These are phyloP conservation scores for Aptenodytes patagonicus DNA, from an alignment of 2,113 vertebrate species.

Conservation along the genomic window DNA sequence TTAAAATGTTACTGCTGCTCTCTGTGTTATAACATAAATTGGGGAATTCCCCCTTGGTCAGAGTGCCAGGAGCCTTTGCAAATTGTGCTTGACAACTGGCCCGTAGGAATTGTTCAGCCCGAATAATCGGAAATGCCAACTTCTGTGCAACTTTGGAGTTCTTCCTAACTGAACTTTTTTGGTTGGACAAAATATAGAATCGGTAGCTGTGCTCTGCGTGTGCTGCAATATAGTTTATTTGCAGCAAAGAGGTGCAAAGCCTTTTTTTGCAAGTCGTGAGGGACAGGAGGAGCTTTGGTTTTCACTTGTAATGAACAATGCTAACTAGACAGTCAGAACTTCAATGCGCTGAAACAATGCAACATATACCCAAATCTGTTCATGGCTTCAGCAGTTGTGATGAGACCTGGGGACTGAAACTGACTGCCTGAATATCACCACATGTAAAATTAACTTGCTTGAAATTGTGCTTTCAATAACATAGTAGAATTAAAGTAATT, in stretches of 20 bases:
- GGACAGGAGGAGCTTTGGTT: neutral
- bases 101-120: neutral
- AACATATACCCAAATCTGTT: neutral
- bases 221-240: neutral
- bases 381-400: neutral
- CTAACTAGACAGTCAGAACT: neutral
- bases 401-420: neutral
- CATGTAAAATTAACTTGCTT: neutral
- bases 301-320: neutral
- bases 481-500: constrained; percentile 12
- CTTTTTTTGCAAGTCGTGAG: neutral
- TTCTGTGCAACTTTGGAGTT: neutral
- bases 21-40: neutral
- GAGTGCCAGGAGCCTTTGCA: neutral
- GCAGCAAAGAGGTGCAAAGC: neutral
- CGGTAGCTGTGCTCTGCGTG: neutral
- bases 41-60: neutral
- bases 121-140: neutral
- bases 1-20: constrained; percentile 40
- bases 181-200: neutral
- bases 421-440: neutral
- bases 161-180: neutral
- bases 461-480: neutral
- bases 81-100: constrained; percentile 13
- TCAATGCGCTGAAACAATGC: neutral